Percentiles rank a stretch among this genome's conserved stretches.
Evolutionary conservation across 2,888 invertebrate species (phyloP).

Genomic region (Nemurella pictetii): DNA sequence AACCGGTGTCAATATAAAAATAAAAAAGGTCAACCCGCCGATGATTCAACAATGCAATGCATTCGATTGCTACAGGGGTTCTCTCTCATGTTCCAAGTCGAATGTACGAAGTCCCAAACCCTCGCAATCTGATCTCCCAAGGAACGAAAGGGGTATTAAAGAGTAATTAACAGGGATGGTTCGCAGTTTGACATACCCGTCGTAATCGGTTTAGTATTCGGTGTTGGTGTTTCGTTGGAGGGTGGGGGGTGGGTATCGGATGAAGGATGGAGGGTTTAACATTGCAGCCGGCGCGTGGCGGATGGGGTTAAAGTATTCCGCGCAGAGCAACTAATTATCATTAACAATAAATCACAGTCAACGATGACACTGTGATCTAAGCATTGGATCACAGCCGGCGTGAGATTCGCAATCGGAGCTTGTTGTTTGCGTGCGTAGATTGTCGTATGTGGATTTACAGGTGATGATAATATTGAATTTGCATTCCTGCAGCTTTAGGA

Average conservation of each 20-base stretch:
- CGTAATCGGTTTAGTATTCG: slow-evolving; percentile 4
- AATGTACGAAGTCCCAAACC: no score
- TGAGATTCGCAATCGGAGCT: background rate
- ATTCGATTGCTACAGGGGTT: no score
- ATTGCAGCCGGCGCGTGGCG: background rate
- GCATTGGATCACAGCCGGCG: background rate
- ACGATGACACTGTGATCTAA: background rate
- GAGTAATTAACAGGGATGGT: slow-evolving; percentile 16
- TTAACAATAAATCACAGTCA: background rate
- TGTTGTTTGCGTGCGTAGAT: no score
- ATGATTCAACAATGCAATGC: no score
- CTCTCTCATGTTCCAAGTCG: no score
- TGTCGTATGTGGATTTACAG: no score
- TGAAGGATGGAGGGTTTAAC: slow-evolving; percentile 7
- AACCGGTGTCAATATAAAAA: no score
- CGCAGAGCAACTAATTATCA: slow-evolving; percentile 3
- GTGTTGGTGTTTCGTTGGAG: background rate
- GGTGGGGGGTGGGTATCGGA: background rate
- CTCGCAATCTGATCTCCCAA: background rate
- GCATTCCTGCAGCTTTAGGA: no score
- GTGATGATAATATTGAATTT: background rate
- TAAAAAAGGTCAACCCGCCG: no score
- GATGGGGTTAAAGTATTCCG: background rate
- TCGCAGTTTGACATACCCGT: slow-evolving; percentile 4
- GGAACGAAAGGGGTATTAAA: slow-evolving; percentile 16